Conservation (phyloP, 2,797 vertebrate genomes). For the Typhlichthys eigenmanni region DNA sequence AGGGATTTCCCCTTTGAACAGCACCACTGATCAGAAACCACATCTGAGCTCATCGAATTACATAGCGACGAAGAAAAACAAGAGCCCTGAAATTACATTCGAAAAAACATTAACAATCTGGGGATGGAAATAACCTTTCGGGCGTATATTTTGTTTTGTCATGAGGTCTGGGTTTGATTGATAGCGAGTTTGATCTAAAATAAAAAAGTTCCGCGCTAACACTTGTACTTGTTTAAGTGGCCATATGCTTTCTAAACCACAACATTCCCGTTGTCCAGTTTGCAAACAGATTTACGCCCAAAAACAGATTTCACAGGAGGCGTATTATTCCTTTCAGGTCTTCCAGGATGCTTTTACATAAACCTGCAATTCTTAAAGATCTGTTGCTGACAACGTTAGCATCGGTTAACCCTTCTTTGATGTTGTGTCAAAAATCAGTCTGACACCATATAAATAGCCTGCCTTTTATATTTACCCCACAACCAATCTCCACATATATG, state of each 20-base stretch:
- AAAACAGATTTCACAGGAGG: constrained; percentile 21
- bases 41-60: constrained; percentile 70
- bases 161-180: constrained; percentile 52
- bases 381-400: not conserved
- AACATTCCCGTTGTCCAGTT: constrained; percentile 37
- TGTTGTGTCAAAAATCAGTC: not conserved
- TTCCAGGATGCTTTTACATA: not conserved
- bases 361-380: not conserved
- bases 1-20: constrained; percentile 72
- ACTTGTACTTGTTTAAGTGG: constrained; percentile 49
- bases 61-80: constrained; percentile 59
- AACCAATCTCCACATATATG: constrained; percentile 25
- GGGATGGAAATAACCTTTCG: constrained; percentile 63
- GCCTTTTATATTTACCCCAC: no score
- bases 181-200: constrained; percentile 49
- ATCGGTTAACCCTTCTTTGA: not conserved
- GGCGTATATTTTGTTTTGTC: constrained; percentile 58
- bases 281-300: constrained; percentile 26
- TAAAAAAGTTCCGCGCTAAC: constrained; percentile 38
- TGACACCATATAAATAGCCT: not conserved
- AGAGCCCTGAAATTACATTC: constrained; percentile 63
- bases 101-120: constrained; percentile 63
- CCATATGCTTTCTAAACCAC: constrained; percentile 38
- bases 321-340: constrained; percentile 17
- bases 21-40: constrained; percentile 72